Evolutionary conservation across 2,797 vertebrate genomes (phyloP), one percentile per base, ranked within the genome.

Genomic region (Glossophaga mutica): DNA sequence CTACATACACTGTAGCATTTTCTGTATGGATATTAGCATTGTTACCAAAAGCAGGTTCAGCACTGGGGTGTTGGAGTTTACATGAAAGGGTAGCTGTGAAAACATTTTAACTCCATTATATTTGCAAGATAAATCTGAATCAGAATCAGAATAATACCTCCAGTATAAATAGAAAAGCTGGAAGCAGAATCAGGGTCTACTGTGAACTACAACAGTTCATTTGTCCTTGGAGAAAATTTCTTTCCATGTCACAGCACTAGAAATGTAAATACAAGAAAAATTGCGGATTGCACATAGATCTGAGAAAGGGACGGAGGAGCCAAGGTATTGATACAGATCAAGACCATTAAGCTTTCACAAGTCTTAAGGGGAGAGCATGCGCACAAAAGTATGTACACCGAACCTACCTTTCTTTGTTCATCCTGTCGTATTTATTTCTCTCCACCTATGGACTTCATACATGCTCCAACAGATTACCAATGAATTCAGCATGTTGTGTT

Each of bases 381-480:
- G 97, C 90, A 95, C 82, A 96, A 94, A 92, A 94, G 84, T 97
- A 42, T 77, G 52, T 7, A 19, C 29, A 29, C 77, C 4, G 87
- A 95, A 90, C n/a, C 52, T 86, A 96, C 90, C 15, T 82, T 84
- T 96, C 90, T 97, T 96, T 95, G 39, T 84, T 97, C 74, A 88
- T 59, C 29, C 77, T 39, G 57, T 94, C 34, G 6, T 65, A 91
- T 79, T 96, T 96, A 59, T 16, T 96, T 95, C 98, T 96, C 86
- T 29, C 59, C 84, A 84, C 79, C 67, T 91, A 44, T 94, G 32
- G 76, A 52, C 95, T 79, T 85, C 57, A 93, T 0, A 1, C 42
- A 87, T 94, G 67, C 9, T 73, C 46, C 16, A 93, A 77, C 59
- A 6, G 32, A 92, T 98, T 95, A 94, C 86, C 81, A 97, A 83